Conservation (phyloP, 2,888 invertebrate genomes). For the Drosophila mulleri region DNA sequence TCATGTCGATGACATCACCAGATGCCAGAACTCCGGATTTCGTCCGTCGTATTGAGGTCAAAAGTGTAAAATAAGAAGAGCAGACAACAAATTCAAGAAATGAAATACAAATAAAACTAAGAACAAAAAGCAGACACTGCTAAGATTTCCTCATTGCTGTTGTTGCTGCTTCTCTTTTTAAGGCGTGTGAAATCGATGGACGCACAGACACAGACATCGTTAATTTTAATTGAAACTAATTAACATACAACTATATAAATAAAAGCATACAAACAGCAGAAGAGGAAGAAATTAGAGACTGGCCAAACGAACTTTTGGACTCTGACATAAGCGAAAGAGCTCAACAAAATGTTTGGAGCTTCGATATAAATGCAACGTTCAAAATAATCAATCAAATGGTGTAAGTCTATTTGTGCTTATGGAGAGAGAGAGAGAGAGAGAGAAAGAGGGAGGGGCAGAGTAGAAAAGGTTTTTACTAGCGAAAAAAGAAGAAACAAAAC, state of each 20-base stretch:
- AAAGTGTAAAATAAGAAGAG: conserved; percentile 67
- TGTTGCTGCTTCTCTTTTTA: conserved; percentile 40
- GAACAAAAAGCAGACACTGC: conserved; percentile 37
- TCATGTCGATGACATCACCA: conserved; percentile 62
- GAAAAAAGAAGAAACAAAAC: neutral
- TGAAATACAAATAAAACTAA: conserved; percentile 55
- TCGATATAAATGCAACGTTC: conserved; percentile 7
- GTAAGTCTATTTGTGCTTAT: neutral
- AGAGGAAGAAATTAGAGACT: conserved; percentile 22
- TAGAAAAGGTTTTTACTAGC: neutral
- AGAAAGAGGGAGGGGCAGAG: neutral
- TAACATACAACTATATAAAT: conserved; percentile 63
- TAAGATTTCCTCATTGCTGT: conserved; percentile 59
- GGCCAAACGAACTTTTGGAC: conserved; percentile 10
- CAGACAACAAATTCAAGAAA: conserved; percentile 63
- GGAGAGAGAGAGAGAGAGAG: neutral
- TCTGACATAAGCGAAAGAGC: conserved; percentile 11
- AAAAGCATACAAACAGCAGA: conserved; percentile 11
- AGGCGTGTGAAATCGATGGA: conserved; percentile 76
- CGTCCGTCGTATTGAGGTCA: conserved; percentile 68
- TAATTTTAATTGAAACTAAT: conserved; percentile 81
- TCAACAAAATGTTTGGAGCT: conserved; percentile 1
- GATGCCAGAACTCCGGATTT: conserved; percentile 39
- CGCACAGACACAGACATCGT: conserved; percentile 56
- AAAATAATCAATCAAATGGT: conserved; percentile 28